A percentile compares a stretch with the other conserved stretches of the same genome.
phyloP scores from a whole-genome alignment of 2,797 vertebrate species.

The Streptopelia turtur region DNA sequence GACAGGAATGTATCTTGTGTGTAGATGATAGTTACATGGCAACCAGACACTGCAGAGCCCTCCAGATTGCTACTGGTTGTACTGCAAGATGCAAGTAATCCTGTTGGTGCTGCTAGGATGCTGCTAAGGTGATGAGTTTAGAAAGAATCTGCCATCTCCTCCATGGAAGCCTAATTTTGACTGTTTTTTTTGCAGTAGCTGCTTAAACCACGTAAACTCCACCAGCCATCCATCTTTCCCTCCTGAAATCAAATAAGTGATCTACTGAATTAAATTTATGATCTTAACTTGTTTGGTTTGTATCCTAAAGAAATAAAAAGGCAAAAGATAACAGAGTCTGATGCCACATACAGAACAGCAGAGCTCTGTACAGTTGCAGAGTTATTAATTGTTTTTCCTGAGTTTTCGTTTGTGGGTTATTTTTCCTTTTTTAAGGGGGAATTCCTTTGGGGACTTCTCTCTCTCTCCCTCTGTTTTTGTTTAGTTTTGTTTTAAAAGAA shows the following conservation, averaged over 20 bases:
- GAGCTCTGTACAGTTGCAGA: not conserved
- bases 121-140: not conserved
- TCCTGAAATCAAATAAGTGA: conserved; percentile 8
- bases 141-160: conserved; percentile 9
- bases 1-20: not conserved
- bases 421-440: not conserved
- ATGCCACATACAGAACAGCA: not conserved
- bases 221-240: not conserved
- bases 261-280: conserved; percentile 5
- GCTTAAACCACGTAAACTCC: not conserved
- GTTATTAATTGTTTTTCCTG: not conserved
- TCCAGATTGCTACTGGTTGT: conserved; percentile 19
- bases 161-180: conserved; percentile 26
- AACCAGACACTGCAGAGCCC: conserved; percentile 16
- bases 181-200: not conserved
- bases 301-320: conserved; percentile 24
- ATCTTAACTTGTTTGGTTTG: conserved; percentile 23
- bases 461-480: too few relatives aligned
- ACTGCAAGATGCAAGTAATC: conserved; percentile 7
- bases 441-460: not conserved
- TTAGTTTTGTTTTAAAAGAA: not conserved
- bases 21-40: conserved; percentile 33
- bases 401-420: not conserved
- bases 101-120: not conserved
- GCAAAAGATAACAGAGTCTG: not conserved